These are phyloP conservation scores for Aythya fuligula DNA, from an alignment of 2,797 vertebrate genomes.

Conservation along the genomic window DNA sequence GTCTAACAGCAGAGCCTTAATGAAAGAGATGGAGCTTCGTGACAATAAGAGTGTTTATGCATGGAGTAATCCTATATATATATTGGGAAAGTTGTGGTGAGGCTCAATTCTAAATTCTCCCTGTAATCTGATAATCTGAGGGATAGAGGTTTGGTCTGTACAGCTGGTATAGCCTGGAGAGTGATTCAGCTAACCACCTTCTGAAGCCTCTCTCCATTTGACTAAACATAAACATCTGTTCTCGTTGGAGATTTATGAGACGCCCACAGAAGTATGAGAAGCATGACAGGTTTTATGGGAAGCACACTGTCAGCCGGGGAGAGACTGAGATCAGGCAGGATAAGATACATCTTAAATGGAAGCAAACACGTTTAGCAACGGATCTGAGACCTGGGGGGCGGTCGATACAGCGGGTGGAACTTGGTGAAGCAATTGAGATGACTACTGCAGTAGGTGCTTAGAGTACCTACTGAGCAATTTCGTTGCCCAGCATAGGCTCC, in stretches of 20 bases:
- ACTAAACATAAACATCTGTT: neutral
- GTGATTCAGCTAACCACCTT: neutral
- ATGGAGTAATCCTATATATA: neutral
- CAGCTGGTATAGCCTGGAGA: neutral
- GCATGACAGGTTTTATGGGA: neutral
- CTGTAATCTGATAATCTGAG: neutral
- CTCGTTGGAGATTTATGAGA: neutral
- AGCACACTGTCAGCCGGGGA: neutral
- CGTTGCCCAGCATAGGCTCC: neutral
- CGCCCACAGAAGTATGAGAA: neutral
- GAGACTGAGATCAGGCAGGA: neutral
- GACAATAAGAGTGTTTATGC: neutral
- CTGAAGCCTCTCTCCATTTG: neutral
- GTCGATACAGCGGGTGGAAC: neutral
- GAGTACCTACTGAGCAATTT: neutral
- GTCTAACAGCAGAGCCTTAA: neutral
- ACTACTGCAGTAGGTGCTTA: neutral
- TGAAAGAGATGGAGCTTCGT: neutral
- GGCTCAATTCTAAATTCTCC: neutral
- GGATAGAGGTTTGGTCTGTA: neutral
- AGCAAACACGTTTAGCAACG: neutral
- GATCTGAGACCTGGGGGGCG: neutral
- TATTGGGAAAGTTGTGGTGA: neutral
- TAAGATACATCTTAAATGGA: neutral
- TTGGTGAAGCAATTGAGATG: neutral